Evolutionary conservation across 1,140 invertebrate genomes (phyloP), one percentile per base, ranked within the genome.

Genomic region (Hydropsyche tenuis): DNA sequence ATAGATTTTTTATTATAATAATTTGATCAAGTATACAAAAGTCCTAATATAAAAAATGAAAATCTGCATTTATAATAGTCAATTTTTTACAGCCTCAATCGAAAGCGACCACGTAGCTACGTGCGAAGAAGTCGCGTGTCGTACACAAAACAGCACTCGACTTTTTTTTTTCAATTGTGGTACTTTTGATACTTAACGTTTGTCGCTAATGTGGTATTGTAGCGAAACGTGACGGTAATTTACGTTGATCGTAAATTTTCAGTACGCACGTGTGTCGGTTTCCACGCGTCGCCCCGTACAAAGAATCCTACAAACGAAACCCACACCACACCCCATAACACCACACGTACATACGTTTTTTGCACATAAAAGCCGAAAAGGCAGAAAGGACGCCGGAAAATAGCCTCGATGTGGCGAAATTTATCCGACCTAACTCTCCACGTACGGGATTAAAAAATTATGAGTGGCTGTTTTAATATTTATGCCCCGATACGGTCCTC

Each of bases 371-470:
- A 53, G 48, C 20, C 9, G 9, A 37, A 37, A 37, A 9, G 30
- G 22, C 1, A 62, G 23, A 18, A 62, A 23, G 56, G 56, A 23
- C 56, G 56, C 6, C 63, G 16, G 63, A 65, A 25, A 25, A 42
- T 65, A 65, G 22, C 63, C 63, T 65, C 48, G 37, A 68, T 46
- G 42, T 53, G 46, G 23, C 22, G 20, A 69, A 53, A 53, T 53
- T 69, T 69, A 69, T 69, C 48, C 68, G n/a, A 48, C 2, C 48
- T 48, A 25, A 56, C 68, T 56, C 18, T 22, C 45, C 64, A 68
- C 65, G 72, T 62, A 14, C 56, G 16, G 71, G 74, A 75, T 75
- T 75, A 75, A 75, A 75, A n/a, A 75, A 75, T 76, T 76, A 76
- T 68, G 72, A 70, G 66, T 70, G 69, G 60, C 68, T 76, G 30